These are phyloP conservation scores for Epirrhoe alternata DNA, from an alignment of 2,888 invertebrate species.

Conservation along the genomic window DNA sequence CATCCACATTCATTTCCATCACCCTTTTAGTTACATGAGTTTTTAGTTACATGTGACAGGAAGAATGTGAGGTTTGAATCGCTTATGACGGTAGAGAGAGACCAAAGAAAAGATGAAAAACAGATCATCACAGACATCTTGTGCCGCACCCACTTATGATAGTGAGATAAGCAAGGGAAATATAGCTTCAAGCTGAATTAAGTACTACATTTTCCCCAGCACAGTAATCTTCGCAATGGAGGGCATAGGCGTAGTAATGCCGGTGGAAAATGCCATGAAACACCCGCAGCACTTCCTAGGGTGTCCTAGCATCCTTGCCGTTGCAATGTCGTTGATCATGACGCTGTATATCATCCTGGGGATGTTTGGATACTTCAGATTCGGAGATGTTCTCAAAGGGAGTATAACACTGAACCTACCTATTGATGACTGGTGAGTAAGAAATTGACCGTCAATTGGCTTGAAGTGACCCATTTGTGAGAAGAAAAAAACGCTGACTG, in stretches of 20 bases:
- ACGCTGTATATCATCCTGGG: conserved; percentile 91
- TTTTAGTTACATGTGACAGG: no score
- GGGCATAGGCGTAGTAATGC: conserved; percentile 96
- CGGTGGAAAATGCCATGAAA: conserved; percentile 96
- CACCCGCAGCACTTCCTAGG: conserved; percentile 92
- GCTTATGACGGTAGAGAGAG: no score
- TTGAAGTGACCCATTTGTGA: no score
- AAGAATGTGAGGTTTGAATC: no score
- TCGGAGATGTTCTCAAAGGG: conserved; percentile 88
- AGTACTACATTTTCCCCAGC: conserved; percentile 66
- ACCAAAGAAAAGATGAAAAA: no score
- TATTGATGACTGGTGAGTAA: conserved; percentile 86
- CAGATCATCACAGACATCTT: no score
- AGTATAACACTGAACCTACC: conserved; percentile 95
- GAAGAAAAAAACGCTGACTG: no score
- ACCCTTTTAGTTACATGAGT: no score
- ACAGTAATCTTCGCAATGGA: conserved; percentile 99
- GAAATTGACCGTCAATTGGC: not conserved
- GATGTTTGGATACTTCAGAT: conserved; percentile 95
- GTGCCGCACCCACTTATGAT: no score
- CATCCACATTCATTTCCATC: no score
- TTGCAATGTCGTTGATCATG: conserved; percentile 93
- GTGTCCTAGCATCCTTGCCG: conserved; percentile 93
- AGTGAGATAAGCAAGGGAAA: no score
- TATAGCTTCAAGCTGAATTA: not conserved